Conservation (phyloP, 2,888 invertebrate species). For the Drosophila austrosaltans region DNA sequence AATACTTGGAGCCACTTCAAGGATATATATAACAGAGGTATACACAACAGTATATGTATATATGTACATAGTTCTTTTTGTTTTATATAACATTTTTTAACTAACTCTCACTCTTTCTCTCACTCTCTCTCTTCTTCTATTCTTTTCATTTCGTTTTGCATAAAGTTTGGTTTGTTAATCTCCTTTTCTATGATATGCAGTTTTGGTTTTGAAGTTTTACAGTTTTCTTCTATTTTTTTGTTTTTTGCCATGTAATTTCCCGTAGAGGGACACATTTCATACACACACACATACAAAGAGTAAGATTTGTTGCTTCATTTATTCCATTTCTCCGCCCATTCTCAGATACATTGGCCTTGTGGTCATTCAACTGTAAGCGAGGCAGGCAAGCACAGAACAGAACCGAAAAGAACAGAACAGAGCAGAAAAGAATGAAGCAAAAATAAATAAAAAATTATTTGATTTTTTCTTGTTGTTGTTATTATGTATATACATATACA, state of each 20-base stretch:
- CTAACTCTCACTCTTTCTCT: background rate
- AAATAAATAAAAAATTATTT: conserved; percentile 70
- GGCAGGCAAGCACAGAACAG: conserved; percentile 44
- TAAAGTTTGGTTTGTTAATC: conserved; percentile 15
- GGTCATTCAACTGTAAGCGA: conserved; percentile 73
- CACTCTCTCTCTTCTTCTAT: background rate
- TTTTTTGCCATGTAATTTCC: conserved; percentile 55
- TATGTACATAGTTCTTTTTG: background rate
- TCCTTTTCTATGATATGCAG: conserved; percentile 19
- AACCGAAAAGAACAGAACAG: conserved; percentile 29
- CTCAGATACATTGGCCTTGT: conserved; percentile 53
- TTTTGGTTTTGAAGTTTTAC: conserved; percentile 15
- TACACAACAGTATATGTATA: too few relatives aligned
- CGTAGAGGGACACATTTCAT: conserved; percentile 13
- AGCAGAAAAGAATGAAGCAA: conserved; percentile 28
- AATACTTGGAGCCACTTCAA: background rate
- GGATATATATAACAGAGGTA: background rate
- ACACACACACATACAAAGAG: conserved; percentile 1
- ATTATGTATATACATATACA: conserved; percentile 42
- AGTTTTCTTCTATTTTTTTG: conserved; percentile 1
- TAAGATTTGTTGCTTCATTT: conserved; percentile 55
- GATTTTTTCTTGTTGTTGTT: conserved; percentile 50
- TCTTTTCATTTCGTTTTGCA: conserved; percentile 11
- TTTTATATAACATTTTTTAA: too few relatives aligned
- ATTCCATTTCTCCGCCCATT: conserved; percentile 52